phyloP scores from a whole-genome alignment of 2,888 invertebrate species.

The Hyles lineata region DNA sequence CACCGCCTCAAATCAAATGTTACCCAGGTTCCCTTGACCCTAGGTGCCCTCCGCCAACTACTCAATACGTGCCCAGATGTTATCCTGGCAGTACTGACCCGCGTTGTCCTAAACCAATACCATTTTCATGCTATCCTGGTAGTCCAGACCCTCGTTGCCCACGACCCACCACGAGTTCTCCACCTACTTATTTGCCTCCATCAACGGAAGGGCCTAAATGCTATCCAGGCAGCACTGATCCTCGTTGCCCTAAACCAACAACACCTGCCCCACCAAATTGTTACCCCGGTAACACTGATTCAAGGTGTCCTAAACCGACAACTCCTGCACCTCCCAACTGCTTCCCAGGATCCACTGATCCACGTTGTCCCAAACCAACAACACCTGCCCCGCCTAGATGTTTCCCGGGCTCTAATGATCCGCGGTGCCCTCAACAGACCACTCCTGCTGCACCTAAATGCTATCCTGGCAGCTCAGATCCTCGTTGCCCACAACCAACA shows the following conservation, averaged over 20 bases:
- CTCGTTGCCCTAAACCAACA: conserved; percentile 47
- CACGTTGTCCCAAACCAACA: conserved; percentile 54
- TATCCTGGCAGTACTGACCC: conserved; percentile 50
- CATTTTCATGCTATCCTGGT: conserved; percentile 58
- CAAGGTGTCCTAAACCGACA: conserved; percentile 45
- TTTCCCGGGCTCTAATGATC: conserved; percentile 54
- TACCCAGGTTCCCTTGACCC: conserved; percentile 56
- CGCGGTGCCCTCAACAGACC: conserved; percentile 52
- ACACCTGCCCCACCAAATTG: conserved; percentile 40
- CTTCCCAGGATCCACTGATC: conserved; percentile 57
- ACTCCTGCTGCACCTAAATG: conserved; percentile 47
- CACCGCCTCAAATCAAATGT: conserved; percentile 54
- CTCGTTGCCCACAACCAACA: conserved; percentile 52
- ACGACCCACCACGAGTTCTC: conserved; percentile 36
- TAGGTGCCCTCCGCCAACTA: conserved; percentile 52
- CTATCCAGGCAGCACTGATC: conserved; percentile 55
- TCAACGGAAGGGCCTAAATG: conserved; percentile 53
- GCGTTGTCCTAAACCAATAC: conserved; percentile 54
- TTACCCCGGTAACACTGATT: conserved; percentile 47
- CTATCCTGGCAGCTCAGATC: conserved; percentile 47
- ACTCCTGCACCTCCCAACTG: conserved; percentile 49
- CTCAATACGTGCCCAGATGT: conserved; percentile 49
- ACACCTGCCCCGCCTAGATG: conserved; percentile 45
- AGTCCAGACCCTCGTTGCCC: conserved; percentile 52
- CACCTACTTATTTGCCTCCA: conserved; percentile 57